phyloP scores from a whole-genome alignment of 2,797 vertebrate genomes.

The Mallotus villosus region DNA sequence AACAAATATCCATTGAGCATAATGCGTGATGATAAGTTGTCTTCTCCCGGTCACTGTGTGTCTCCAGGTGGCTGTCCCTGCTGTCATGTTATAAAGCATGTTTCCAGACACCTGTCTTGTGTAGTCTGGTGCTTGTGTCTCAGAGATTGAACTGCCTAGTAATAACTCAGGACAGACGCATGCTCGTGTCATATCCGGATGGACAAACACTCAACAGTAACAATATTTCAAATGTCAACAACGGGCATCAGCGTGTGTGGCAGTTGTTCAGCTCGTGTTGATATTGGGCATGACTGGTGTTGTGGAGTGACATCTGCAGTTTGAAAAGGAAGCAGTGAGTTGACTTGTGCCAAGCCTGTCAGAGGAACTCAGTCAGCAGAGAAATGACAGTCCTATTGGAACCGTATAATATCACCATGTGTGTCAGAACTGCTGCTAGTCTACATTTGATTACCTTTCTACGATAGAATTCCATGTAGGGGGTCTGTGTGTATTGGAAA shows the following conservation, averaged over 20 bases:
- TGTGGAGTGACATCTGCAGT: slow-evolving; percentile 6
- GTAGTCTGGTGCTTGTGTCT: not conserved
- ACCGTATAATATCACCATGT: not conserved
- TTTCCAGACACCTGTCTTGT: not conserved
- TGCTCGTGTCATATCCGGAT: slow-evolving; percentile 9
- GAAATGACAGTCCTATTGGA: slow-evolving; percentile 31
- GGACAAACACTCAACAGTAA: slow-evolving; percentile 5
- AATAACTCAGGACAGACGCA: slow-evolving; percentile 10
- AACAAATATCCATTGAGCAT: not conserved
- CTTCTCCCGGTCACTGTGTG: not conserved
- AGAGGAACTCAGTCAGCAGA: slow-evolving; percentile 37
- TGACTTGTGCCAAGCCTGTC: slow-evolving; percentile 34
- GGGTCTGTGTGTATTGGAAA: not conserved
- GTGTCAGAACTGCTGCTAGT: slow-evolving; percentile 15
- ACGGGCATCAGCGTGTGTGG: not conserved
- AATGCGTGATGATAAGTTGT: not conserved
- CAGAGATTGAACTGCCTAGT: slow-evolving; percentile 7
- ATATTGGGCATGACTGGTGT: not conserved
- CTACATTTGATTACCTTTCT: slow-evolving; percentile 14
- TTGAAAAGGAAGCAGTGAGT: slow-evolving; percentile 31
- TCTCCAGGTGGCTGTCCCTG: not conserved
- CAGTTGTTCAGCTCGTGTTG: slow-evolving; percentile 21
- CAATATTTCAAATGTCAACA: slow-evolving; percentile 17
- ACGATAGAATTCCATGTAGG: not conserved
- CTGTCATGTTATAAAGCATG: not conserved